phyloP scores from a whole-genome alignment of 1,140 invertebrate species.

The Cherax quadricarinatus region DNA sequence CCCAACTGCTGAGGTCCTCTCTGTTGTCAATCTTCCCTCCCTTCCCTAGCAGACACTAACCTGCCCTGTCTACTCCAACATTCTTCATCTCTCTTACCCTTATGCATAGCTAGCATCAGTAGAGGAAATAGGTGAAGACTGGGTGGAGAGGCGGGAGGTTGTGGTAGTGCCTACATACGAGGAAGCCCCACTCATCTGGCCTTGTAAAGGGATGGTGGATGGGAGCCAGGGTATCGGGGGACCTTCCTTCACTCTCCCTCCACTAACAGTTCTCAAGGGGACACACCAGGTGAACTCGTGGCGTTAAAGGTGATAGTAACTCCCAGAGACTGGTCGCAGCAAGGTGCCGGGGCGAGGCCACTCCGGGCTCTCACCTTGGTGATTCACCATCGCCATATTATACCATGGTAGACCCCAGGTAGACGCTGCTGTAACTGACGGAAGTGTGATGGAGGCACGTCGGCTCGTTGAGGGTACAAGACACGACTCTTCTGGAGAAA shows the following conservation, averaged over 20 bases:
- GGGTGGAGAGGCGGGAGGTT: background rate
- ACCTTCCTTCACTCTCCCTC: background rate
- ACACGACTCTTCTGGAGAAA: no score
- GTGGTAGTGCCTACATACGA: background rate
- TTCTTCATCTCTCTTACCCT: background rate
- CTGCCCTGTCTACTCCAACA: background rate
- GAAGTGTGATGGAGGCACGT: no score
- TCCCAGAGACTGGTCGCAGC: background rate
- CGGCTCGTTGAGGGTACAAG: no score
- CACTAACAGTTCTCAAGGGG: conserved; percentile 14
- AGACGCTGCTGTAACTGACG: background rate
- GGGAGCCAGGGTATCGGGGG: background rate
- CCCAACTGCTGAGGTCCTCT: conserved; percentile 28
- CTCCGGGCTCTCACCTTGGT: background rate
- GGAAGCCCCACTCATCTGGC: conserved; percentile 24
- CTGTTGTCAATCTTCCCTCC: background rate
- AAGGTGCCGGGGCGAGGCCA: background rate
- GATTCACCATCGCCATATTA: no score
- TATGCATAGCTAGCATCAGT: background rate
- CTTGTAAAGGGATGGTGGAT: conserved; percentile 18
- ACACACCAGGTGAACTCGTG: background rate
- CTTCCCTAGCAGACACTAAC: background rate
- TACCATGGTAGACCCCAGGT: background rate
- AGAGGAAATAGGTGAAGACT: background rate
- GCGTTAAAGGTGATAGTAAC: conserved; percentile 1